Percentiles rank a stretch among this genome's conserved stretches.
phyloP scores from a whole-genome alignment of 2,888 invertebrate species.

The Philopedon plagiatum region DNA sequence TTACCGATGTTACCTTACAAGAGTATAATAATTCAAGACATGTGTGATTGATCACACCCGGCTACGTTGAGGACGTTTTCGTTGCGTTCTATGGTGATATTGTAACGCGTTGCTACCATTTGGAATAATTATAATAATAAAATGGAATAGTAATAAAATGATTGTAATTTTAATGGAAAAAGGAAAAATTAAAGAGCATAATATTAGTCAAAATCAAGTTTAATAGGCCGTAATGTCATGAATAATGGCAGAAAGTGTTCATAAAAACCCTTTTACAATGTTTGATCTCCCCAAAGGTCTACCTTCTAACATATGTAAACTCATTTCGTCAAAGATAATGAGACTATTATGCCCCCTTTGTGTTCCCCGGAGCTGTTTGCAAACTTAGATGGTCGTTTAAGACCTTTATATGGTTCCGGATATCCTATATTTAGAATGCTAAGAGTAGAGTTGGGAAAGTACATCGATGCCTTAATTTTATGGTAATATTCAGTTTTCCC shows the following conservation, averaged over 20 bases:
- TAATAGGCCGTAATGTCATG: neutral
- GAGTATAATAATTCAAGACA: too few species aligned
- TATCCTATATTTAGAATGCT: neutral
- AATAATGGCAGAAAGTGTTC: neutral
- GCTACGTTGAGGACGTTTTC: too few species aligned
- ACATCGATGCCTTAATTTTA: too few species aligned
- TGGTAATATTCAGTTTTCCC: too few species aligned
- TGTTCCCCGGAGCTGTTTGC: neutral
- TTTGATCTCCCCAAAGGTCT: neutral
- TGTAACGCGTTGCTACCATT: too few species aligned
- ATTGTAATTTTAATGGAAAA: neutral
- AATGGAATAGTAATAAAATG: too few species aligned
- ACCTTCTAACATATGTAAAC: slow-evolving; percentile 19
- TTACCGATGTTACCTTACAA: too few species aligned
- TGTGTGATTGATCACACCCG: too few species aligned
- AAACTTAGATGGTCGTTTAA: slow-evolving; percentile 11
- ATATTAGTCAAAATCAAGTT: neutral
- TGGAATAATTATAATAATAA: too few species aligned
- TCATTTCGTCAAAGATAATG: slow-evolving; percentile 17
- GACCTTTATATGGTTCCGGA: neutral
- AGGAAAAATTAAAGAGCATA: neutral
- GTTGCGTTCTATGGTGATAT: too few species aligned
- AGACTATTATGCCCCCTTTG: slow-evolving; percentile 1
- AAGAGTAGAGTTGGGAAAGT: neutral
- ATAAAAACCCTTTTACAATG: slow-evolving; percentile 1